Percentiles rank a stretch among this genome's conserved stretches.
phyloP scores from a whole-genome alignment of 2,797 vertebrate genomes.

The Silurus aristotelis region DNA sequence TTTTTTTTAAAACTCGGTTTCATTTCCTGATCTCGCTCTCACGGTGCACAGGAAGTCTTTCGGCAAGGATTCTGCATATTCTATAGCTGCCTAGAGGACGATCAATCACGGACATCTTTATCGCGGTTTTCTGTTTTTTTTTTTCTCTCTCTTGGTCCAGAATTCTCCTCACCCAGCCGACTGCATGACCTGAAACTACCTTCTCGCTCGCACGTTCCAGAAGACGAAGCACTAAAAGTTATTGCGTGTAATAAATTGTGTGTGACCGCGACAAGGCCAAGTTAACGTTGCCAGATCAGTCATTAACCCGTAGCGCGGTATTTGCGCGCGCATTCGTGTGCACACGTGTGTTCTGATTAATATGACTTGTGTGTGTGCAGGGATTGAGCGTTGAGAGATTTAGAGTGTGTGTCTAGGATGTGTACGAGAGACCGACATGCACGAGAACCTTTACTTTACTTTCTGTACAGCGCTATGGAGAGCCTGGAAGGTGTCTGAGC shows the following conservation, averaged over 20 bases:
- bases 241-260: constrained; percentile 27
- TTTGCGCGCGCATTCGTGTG: background rate
- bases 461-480: background rate
- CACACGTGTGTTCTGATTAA: background rate
- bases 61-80: constrained; percentile 28
- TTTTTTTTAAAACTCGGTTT: constrained; percentile 27
- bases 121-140: background rate
- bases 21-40: constrained; percentile 42
- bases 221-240: constrained; percentile 15
- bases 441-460: background rate
- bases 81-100: constrained; percentile 24
- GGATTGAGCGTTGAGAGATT: background rate
- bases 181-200: constrained; percentile 10
- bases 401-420: background rate
- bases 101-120: constrained; percentile 44
- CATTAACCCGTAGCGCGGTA: background rate
- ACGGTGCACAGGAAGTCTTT: constrained; percentile 18
- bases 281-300: background rate
- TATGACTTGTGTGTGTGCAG: background rate
- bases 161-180: constrained; percentile 17
- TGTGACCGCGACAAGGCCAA: constrained; percentile 2
- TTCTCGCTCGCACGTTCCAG: background rate
- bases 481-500: background rate
- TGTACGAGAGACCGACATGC: background rate
- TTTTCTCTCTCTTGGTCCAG: constrained; percentile 15